Percentiles rank a stretch among this genome's conserved stretches.
phyloP scores from a whole-genome alignment of 2,888 invertebrate genomes.

The Hololepta plana region DNA sequence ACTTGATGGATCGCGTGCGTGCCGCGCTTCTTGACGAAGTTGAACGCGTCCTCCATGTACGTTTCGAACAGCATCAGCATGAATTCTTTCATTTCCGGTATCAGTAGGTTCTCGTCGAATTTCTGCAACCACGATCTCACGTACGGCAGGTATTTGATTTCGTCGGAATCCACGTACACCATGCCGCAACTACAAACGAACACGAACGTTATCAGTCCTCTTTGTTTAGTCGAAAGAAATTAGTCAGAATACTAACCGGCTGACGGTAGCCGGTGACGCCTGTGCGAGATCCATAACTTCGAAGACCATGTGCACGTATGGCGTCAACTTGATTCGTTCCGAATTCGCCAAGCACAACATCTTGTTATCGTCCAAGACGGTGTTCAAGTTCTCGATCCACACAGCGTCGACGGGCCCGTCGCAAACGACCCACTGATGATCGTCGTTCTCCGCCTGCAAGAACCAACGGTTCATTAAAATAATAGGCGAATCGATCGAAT shows the following conservation, averaged over 20 bases:
- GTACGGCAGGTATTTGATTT: slow-evolving; percentile 64
- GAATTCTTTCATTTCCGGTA: slow-evolving; percentile 40
- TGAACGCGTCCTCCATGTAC: slow-evolving; percentile 47
- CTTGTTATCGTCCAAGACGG: slow-evolving; percentile 83
- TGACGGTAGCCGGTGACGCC: slow-evolving; percentile 83
- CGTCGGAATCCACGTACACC: slow-evolving; percentile 78
- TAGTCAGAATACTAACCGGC: slow-evolving; percentile 28
- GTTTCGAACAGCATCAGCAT: slow-evolving; percentile 44
- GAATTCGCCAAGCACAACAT: slow-evolving; percentile 85
- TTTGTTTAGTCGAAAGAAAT: neutral
- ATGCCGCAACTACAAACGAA: slow-evolving; percentile 60
- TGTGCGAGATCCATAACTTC: slow-evolving; percentile 72
- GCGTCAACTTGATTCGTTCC: slow-evolving; percentile 74
- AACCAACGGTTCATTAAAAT: neutral
- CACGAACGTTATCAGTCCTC: too few relatives aligned
- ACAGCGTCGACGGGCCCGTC: slow-evolving; percentile 87
- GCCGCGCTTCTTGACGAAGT: slow-evolving; percentile 49
- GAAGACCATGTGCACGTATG: slow-evolving; percentile 80
- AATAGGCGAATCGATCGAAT: neutral
- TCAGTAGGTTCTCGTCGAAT: slow-evolving; percentile 30
- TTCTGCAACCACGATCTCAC: slow-evolving; percentile 58
- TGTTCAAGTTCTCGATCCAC: slow-evolving; percentile 91
- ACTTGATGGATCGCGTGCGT: slow-evolving; percentile 62
- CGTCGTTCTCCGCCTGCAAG: slow-evolving; percentile 31
- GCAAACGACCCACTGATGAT: slow-evolving; percentile 83